These are phyloP conservation scores for Mus minutoides DNA, from an alignment of 2,797 vertebrate species.

Conservation along the genomic window DNA sequence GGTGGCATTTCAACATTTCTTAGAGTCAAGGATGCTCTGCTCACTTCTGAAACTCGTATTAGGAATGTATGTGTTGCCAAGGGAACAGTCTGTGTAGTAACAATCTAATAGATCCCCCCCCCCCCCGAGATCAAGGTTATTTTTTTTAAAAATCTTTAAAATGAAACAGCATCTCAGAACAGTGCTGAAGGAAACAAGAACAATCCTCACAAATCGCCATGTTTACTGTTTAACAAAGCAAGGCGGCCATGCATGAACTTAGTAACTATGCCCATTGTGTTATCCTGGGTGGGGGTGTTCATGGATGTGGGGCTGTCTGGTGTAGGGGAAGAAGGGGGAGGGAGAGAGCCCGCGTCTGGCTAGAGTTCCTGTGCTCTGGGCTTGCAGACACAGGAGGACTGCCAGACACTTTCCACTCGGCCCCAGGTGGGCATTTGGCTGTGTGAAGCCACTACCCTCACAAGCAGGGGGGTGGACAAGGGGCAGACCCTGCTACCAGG, in stretches of 20 bases:
- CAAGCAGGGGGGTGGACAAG: too few species aligned
- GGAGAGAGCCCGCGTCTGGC: too few species aligned
- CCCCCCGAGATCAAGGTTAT: slow-evolving; percentile 54
- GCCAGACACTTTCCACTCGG: too few species aligned
- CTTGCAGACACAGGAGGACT: too few species aligned
- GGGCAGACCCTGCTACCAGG: too few species aligned
- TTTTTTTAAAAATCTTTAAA: slow-evolving; percentile 53
- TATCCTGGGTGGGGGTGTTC: not conserved
- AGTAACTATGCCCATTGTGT: not conserved
- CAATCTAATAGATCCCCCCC: slow-evolving; percentile 31
- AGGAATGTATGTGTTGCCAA: slow-evolving; percentile 53
- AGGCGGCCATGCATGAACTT: not conserved
- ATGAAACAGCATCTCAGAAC: slow-evolving; percentile 2
- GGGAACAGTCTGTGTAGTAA: slow-evolving; percentile 64
- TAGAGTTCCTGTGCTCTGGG: too few species aligned
- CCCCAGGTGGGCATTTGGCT: too few species aligned
- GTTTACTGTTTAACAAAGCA: slow-evolving; percentile 14
- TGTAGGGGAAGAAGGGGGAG: too few species aligned
- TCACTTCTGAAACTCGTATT: slow-evolving; percentile 5
- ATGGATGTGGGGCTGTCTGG: too few species aligned
- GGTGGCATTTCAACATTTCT: slow-evolving; percentile 46
- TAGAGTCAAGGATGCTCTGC: slow-evolving; percentile 48
- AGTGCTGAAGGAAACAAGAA: not conserved
- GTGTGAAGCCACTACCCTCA: too few species aligned
- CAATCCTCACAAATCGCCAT: not conserved